A percentile compares a stretch with the other conserved stretches of the same genome.
Conservation (phyloP, 2,797 vertebrate genomes). For the Pseudochirops corinnae region DNA sequence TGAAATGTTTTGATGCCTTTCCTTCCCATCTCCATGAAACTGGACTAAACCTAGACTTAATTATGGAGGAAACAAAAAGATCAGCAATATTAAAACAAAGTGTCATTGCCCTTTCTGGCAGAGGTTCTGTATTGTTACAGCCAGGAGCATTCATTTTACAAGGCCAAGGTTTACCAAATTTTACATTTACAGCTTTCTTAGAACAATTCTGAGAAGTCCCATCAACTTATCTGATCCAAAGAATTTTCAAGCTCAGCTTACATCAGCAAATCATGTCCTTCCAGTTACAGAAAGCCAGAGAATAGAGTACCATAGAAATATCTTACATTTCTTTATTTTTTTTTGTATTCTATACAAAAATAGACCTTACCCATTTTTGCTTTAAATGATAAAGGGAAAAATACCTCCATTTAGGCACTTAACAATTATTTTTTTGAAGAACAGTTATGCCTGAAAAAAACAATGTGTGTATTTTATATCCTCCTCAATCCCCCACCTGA, state of each 20-base stretch:
- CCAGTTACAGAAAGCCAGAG: conserved; percentile 31
- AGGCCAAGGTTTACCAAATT: not conserved
- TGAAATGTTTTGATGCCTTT: conserved; percentile 63
- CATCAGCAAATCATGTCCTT: conserved; percentile 4
- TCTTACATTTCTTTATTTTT: not conserved
- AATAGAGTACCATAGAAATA: conserved; percentile 33
- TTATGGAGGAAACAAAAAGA: conserved; percentile 70
- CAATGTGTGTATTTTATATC: conserved; percentile 61
- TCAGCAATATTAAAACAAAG: conserved; percentile 60
- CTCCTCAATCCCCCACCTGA: conserved; percentile 52
- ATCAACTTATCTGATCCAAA: not conserved
- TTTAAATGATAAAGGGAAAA: conserved; percentile 35
- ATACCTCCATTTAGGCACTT: conserved; percentile 21
- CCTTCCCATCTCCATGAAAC: conserved; percentile 65
- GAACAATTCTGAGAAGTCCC: not conserved
- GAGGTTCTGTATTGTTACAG: conserved; percentile 8
- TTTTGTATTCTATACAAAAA: conserved; percentile 24
- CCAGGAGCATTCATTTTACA: conserved; percentile 22
- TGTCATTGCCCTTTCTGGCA: conserved; percentile 49
- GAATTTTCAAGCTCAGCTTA: conserved; percentile 38
- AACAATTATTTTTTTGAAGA: conserved; percentile 74
- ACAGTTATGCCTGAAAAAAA: conserved; percentile 62
- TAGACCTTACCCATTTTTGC: not conserved
- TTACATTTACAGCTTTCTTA: not conserved
- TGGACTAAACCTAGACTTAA: conserved; percentile 61